These are phyloP conservation scores for Capitulum mitella DNA, from an alignment of 2,888 invertebrate species.

Conservation along the genomic window DNA sequence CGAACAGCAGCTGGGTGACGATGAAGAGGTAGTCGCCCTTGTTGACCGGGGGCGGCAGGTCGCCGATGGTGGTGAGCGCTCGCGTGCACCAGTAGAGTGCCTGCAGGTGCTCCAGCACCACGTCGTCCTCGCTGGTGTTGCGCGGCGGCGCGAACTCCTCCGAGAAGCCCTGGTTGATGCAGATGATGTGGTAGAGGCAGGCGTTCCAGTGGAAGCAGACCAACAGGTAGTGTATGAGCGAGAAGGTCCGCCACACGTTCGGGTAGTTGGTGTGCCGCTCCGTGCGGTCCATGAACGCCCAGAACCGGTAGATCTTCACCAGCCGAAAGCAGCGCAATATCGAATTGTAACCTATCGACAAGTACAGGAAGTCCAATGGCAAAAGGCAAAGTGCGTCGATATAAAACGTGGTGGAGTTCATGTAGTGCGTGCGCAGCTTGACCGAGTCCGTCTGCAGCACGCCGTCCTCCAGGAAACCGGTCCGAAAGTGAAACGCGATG, in stretches of 20 bases:
- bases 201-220: slow-evolving; percentile 99
- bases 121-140: slow-evolving; percentile 50
- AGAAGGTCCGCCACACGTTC: slow-evolving; percentile 67
- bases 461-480: slow-evolving; percentile 89
- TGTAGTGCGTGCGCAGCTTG: slow-evolving; percentile 90
- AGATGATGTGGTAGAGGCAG: slow-evolving; percentile 93
- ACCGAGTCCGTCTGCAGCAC: slow-evolving; percentile 92
- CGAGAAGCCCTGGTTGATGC: slow-evolving; percentile 72
- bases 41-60: slow-evolving; percentile 78
- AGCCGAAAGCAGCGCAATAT: slow-evolving; percentile 90
- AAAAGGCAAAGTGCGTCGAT: slow-evolving; percentile 96
- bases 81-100: slow-evolving; percentile 98
- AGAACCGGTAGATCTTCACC: slow-evolving; percentile 95
- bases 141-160: slow-evolving; percentile 4
- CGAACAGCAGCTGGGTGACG: slow-evolving; percentile 87
- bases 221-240: slow-evolving; percentile 46
- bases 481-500: slow-evolving; percentile 94
- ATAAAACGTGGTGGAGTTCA: slow-evolving; percentile 96
- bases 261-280: slow-evolving; percentile 98
- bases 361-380: slow-evolving; percentile 94
- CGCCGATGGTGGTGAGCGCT: slow-evolving; percentile 91
- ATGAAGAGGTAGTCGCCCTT: slow-evolving; percentile 93
- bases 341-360: slow-evolving; percentile 90
- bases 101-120: slow-evolving; percentile 90
- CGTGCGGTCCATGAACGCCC: slow-evolving; percentile 97